Evolutionary conservation across 2,113 vertebrate genomes (phyloP).

Genomic region (Prionailurus bengalensis): DNA sequence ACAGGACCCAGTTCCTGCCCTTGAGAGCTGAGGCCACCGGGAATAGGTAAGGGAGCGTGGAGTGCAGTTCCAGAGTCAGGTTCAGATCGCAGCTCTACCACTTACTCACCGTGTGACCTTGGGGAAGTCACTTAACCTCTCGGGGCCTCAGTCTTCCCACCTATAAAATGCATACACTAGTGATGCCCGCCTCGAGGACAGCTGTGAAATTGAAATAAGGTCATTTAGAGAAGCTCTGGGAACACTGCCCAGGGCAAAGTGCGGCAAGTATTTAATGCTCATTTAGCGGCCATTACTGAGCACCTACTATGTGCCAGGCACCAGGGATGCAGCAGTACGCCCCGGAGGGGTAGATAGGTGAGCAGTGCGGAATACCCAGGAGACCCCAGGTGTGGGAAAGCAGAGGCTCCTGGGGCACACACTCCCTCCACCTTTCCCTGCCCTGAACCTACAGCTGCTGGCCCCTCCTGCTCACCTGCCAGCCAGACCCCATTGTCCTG

Average conservation of each 20-base stretch:
- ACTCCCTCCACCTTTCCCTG: background rate
- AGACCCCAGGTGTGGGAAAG: background rate
- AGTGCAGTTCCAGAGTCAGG: no score
- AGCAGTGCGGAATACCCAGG: background rate
- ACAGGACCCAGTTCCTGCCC: no score
- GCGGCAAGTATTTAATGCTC: background rate
- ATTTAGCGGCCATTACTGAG: background rate
- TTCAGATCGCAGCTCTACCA: no score
- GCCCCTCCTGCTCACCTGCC: background rate
- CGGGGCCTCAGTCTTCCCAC: background rate
- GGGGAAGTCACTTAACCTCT: background rate
- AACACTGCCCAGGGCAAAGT: background rate
- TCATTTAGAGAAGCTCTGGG: no score
- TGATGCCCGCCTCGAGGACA: background rate
- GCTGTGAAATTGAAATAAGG: background rate
- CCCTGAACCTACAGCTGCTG: background rate
- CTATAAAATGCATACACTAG: background rate
- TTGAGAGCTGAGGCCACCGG: no score
- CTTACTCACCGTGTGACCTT: background rate
- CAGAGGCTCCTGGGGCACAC: background rate
- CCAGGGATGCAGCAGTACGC: no score
- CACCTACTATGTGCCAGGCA: background rate
- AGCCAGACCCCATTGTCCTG: background rate
- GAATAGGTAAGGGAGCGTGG: no score
- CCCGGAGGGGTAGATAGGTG: background rate